phyloP scores from a whole-genome alignment of 1,140 invertebrate species.

The Trichogramma pretiosum region DNA sequence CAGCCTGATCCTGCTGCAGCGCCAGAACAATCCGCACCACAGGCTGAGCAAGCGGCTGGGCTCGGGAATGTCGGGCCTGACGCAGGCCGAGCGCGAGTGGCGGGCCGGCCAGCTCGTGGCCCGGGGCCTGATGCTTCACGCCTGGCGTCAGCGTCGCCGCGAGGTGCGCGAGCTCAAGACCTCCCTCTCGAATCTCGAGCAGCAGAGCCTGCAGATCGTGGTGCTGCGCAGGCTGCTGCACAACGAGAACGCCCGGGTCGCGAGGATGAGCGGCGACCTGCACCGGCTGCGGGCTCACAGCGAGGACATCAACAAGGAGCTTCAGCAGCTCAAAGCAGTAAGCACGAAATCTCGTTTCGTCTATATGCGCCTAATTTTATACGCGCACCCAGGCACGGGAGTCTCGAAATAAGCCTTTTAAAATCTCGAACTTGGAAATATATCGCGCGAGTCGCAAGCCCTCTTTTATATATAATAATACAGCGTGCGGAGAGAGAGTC shows the following conservation, averaged over 20 bases:
- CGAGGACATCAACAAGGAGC: slow-evolving; percentile 34
- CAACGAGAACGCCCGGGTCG: slow-evolving; percentile 47
- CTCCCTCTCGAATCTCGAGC: slow-evolving; percentile 41
- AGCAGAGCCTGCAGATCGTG: slow-evolving; percentile 49
- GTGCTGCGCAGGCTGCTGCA: slow-evolving; percentile 49
- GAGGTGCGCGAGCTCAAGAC: slow-evolving; percentile 44
- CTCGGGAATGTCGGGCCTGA: neutral
- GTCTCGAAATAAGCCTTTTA: no score
- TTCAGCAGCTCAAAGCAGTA: slow-evolving; percentile 33
- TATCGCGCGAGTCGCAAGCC: no score
- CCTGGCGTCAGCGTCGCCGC: slow-evolving; percentile 47
- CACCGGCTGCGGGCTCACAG: slow-evolving; percentile 44
- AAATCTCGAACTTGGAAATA: no score
- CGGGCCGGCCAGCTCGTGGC: slow-evolving; percentile 43
- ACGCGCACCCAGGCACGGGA: no score
- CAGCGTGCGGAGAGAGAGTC: no score
- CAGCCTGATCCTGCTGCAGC: neutral
- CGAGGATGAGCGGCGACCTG: slow-evolving; percentile 44
- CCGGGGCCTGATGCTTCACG: slow-evolving; percentile 44
- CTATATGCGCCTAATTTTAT: no score
- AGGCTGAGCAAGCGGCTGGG: no score
- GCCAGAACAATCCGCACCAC: no score
- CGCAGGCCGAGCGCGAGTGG: neutral
- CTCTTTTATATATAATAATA: no score
- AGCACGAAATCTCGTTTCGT: no score